A percentile compares a stretch with the other conserved stretches of the same genome.
phyloP scores from a whole-genome alignment of 2,797 vertebrate species.

The Odontamblyopus rebecca region DNA sequence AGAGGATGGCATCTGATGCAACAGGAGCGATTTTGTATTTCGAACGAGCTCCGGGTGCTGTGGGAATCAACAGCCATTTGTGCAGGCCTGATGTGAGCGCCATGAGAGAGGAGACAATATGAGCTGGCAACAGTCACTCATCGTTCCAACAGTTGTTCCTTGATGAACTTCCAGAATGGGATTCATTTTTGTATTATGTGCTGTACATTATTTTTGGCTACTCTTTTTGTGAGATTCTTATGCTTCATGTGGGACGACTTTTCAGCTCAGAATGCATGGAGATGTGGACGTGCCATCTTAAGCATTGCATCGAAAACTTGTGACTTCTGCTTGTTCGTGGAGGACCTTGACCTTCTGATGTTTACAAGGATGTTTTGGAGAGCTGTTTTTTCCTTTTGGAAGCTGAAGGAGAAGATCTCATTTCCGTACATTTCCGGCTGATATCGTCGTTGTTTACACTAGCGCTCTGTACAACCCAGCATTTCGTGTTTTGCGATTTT shows the following conservation, averaged over 20 bases:
- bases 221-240: slow-evolving; percentile 24
- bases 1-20: slow-evolving; percentile 17
- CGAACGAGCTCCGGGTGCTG: slow-evolving; percentile 10
- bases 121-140: slow-evolving; percentile 10
- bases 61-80: slow-evolving; percentile 16
- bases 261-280: slow-evolving; percentile 32
- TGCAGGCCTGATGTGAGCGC: slow-evolving; percentile 15
- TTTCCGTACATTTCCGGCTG: slow-evolving; percentile 32
- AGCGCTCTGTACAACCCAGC: slow-evolving; percentile 57
- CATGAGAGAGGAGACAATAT: slow-evolving; percentile 3
- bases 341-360: slow-evolving; percentile 24
- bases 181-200: slow-evolving; percentile 29
- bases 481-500: slow-evolving; percentile 52
- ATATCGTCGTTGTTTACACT: slow-evolving; percentile 58
- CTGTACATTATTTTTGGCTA: slow-evolving; percentile 35
- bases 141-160: slow-evolving; percentile 16
- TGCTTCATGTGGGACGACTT: slow-evolving; percentile 8
- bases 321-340: slow-evolving; percentile 5
- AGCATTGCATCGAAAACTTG: slow-evolving; percentile 3
- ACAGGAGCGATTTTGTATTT: slow-evolving; percentile 14
- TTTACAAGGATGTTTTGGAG: slow-evolving; percentile 47
- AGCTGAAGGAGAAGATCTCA: slow-evolving; percentile 25
- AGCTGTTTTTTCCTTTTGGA: slow-evolving; percentile 28
- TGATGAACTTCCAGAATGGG: slow-evolving; percentile 8
- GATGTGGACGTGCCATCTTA: slow-evolving; percentile 6